Evolutionary conservation across 2,888 invertebrate species (phyloP), one percentile per base, ranked within the genome.

Genomic region (Synanthedon myopaeformis): DNA sequence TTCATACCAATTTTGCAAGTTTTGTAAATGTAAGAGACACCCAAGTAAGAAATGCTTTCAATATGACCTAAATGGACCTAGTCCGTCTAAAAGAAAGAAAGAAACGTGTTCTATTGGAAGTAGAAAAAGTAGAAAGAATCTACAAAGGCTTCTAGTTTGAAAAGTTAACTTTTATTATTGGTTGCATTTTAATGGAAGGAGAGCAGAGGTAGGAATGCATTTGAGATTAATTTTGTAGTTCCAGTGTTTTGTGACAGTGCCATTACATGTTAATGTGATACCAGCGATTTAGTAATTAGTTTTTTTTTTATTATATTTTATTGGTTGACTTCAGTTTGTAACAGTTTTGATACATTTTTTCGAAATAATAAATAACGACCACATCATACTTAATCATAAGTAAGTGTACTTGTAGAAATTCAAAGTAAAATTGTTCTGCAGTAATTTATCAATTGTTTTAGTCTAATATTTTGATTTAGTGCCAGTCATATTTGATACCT

Each of bases 1-100:
- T 72, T 68, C 81, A 50, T 85, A 83, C 73, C 80, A 86, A 67
- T 90, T 88, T 70, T 89, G 89, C 70, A 83, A 76, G 61, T 77
- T 79, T 67, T 90, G 88, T 65, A 80, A 72, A 55, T 80, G 79
- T 59, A 72, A 70, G 53, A 69, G 81, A 59, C 87, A 86, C 64
- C 76, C 81, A 63, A 77, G 78, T 69, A 82, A 74, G 69, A 76
- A 58, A 53, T 87, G 88, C 61, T 68, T 74, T 58, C 77, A 74
- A 59, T 84, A 82, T 64, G 84, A 82, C 61, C 69, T 87, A 52
- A 79, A 84, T 60, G 82, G 80, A 42, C 83, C 86, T 48, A 88
- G 88, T 63, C 88, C 88, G 14, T 82, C 86, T n/a, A 88, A 88
- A 62, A 73, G 84, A 61, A 82, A 78, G 70, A 85, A 79, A 61